Evolutionary conservation across 35 echinoderm and acorn worm genomes (phyloP).

Genomic region (Acanthaster planci): DNA sequence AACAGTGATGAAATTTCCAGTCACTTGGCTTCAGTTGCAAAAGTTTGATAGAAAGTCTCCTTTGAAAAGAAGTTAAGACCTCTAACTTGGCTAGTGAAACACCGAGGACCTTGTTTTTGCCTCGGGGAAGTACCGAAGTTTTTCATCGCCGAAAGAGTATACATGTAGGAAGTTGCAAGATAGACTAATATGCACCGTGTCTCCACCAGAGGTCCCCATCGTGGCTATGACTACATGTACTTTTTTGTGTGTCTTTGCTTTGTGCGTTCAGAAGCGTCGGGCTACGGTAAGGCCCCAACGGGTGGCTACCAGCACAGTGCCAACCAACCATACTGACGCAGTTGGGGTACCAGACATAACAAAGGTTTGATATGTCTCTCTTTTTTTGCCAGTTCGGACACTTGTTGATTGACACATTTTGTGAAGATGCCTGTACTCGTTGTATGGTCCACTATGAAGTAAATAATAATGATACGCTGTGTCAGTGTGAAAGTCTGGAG

Average conservation of each 20-base stretch:
- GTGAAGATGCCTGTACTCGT: no score
- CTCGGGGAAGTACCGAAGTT: neutral
- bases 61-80: no score
- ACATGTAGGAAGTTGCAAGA: neutral
- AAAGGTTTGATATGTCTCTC: no score
- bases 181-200: neutral
- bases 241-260: neutral
- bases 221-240: neutral
- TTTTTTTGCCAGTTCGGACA: no score
- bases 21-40: no score
- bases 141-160: neutral
- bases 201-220: neutral
- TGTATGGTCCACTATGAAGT: no score
- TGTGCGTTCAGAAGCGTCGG: neutral
- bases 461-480: no score
- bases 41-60: no score
- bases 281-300: neutral
- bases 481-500: no score
- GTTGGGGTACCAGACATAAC: no score
- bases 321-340: neutral
- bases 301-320: neutral
- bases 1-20: no score
- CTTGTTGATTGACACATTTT: no score
- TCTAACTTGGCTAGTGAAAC: neutral
- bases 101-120: neutral